Percentiles rank a stretch among this genome's conserved stretches.
These are phyloP conservation scores for Myxocyprinus asiaticus DNA, from an alignment of 2,113 vertebrate species.

Conservation along the genomic window DNA sequence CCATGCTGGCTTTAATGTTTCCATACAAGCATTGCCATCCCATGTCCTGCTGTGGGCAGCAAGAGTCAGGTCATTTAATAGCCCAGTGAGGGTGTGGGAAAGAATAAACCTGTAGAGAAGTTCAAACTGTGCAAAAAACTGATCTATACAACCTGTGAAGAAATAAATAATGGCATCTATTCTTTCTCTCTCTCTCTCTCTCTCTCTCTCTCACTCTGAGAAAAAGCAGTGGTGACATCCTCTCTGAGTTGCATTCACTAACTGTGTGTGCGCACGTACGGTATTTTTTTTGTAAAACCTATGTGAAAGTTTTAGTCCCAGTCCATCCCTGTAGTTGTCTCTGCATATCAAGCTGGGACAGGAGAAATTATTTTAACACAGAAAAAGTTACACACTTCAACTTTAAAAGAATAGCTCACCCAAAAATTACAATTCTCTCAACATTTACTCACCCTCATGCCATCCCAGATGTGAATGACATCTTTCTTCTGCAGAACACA, in stretches of 20 bases:
- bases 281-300: neutral
- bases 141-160: conserved; percentile 42
- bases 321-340: no score
- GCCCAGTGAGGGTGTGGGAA: conserved; percentile 50
- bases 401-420: no score
- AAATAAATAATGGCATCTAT: conserved; percentile 36
- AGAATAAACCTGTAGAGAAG: conserved; percentile 26
- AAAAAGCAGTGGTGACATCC: neutral
- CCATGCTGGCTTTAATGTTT: conserved; percentile 52
- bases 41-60: conserved; percentile 33
- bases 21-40: conserved; percentile 52
- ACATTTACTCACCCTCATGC: no score
- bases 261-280: neutral
- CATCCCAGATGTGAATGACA: no score
- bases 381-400: no score
- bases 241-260: neutral
- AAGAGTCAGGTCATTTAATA: conserved; percentile 57
- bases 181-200: conserved; percentile 10
- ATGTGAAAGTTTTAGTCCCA: no score
- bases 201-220: conserved; percentile 8
- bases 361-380: no score
- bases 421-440: no score
- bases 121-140: conserved; percentile 40
- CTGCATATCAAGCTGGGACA: no score
- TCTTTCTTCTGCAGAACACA: no score